These are phyloP conservation scores for Hydractinia echinata DNA, from an alignment of 30 jellyfish, hydroid and myxozoan genomes.

Conservation along the genomic window DNA sequence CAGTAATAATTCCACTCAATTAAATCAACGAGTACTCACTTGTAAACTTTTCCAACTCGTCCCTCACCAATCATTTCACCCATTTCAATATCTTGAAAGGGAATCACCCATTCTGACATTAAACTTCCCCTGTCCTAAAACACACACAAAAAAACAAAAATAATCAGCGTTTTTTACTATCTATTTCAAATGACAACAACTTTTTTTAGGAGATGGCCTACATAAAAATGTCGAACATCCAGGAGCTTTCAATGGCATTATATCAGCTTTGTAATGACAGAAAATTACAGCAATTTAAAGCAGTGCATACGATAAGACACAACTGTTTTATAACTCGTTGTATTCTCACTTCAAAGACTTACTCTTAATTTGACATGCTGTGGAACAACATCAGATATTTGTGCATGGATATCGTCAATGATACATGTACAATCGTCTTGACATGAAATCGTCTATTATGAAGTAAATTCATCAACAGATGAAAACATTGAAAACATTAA, in stretches of 20 bases:
- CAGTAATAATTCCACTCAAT: not conserved
- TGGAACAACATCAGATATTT: conserved; percentile 76
- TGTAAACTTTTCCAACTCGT: conserved; percentile 79
- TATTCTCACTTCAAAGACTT: no score
- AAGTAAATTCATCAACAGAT: not conserved
- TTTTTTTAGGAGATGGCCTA: not conserved
- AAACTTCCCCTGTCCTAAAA: conserved; percentile 85
- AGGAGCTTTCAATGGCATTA: not conserved
- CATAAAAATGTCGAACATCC: not conserved
- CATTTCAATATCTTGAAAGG: conserved; percentile 57
- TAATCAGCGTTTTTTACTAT: not conserved
- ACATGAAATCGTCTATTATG: conserved; percentile 63
- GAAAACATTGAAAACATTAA: not conserved
- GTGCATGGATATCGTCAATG: conserved; percentile 72
- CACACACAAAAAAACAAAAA: not conserved
- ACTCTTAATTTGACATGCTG: conserved; percentile 74
- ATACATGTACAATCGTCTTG: conserved; percentile 57
- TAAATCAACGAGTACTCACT: conserved; percentile 32
- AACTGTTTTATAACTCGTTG: no score
- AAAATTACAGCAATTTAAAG: not conserved
- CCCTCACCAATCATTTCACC: conserved; percentile 79
- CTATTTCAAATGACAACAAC: not conserved
- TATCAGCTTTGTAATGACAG: not conserved
- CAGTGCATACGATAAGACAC: no score
- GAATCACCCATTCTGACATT: conserved; percentile 95